Conservation (phyloP, 2,797 vertebrate genomes). For the Eulemur rubriventer region DNA sequence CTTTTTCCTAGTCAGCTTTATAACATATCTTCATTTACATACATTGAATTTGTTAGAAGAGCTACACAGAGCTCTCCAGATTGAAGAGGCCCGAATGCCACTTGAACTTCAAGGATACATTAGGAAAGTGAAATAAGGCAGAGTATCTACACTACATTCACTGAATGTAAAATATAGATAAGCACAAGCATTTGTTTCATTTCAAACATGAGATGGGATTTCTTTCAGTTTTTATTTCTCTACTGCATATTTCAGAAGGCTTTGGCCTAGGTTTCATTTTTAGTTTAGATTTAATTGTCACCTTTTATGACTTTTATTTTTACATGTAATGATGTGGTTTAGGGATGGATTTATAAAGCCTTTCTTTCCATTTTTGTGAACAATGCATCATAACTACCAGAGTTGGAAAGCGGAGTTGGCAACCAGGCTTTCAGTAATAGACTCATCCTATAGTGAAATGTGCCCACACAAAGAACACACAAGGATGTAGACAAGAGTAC, state of each 20-base stretch:
- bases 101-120: slow-evolving; percentile 58
- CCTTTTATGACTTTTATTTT: neutral
- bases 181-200: neutral
- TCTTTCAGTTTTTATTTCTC: slow-evolving; percentile 37
- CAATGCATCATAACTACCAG: neutral
- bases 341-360: neutral
- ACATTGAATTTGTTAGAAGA: slow-evolving; percentile 11
- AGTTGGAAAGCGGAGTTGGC: neutral
- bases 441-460: neutral
- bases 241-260: neutral
- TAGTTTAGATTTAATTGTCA: neutral
- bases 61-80: slow-evolving; percentile 14
- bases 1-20: slow-evolving; percentile 26
- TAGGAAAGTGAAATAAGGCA: neutral
- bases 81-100: slow-evolving; percentile 47
- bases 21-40: slow-evolving; percentile 63
- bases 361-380: neutral
- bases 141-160: neutral
- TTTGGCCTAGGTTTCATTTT: slow-evolving; percentile 11
- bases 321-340: neutral
- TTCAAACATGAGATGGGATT: neutral
- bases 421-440: neutral
- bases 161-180: slow-evolving; percentile 41
- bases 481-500: neutral
- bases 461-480: neutral